Base-by-base conservation (phyloP, 2,888 invertebrate genomes). In the Ormia ochracea region DNA sequence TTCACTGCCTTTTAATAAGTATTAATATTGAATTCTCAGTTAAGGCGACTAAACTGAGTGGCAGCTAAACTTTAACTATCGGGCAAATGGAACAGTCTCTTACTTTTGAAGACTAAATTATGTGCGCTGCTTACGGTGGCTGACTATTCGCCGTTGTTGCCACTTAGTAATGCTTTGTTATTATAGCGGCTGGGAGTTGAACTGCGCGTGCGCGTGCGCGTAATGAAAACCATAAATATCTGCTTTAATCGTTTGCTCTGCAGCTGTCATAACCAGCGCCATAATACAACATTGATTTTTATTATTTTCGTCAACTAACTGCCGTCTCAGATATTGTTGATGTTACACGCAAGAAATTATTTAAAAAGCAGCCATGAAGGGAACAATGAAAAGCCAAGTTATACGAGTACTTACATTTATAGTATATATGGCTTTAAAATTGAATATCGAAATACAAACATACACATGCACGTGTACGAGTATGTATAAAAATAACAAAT, bases 31-130 rank as follows among this genome's bases (percentile, higher is more conserved):
- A 12, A 48, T 41, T 28, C 54, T 78, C 70, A 75, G 66, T 68
- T 68, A 54, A 81, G 54, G 50, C 75, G 63, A 81, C 82, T 80
- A 63, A 69, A 65, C 86, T 84, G 86, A 84, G 85, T 87, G 87
- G 85, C 87, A 86, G 88, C 85, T 89, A 86, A 86, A 87, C 87
- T 88, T 87, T 87, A 88, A 90, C 90, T 90, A 89, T 88, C 85
- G 85, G 81, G 81, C 83, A 83, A 86, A 84, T 84, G 84, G 73
- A 85, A 83, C 83, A 84, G 85, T 87, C 86, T 86, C 86, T 85
- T 87, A 88, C 90, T 90, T 90, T 90, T 90, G 88, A 90, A 89
- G 88, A 89, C 89, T 89, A 50, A 66, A 65, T 48, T 33, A 23
- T 56, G 36, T 23, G 38, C 58, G 56, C 63, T 70, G 59, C 21